phyloP scores from a whole-genome alignment of 2,113 vertebrate species.

The Charina bottae region DNA sequence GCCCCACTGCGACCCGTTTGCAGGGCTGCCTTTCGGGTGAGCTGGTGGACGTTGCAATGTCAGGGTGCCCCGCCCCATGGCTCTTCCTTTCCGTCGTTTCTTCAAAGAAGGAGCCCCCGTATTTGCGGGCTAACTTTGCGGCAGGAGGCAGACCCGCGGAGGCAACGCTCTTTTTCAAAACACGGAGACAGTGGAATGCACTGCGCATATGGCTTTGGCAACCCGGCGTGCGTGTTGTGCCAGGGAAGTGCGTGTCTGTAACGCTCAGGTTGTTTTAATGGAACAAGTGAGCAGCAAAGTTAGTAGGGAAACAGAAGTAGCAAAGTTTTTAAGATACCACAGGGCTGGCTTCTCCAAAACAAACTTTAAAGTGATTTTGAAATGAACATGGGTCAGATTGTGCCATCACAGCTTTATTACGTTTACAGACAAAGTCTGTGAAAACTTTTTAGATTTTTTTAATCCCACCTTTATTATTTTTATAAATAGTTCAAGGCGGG shows the following conservation, averaged over 20 bases:
- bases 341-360: background rate
- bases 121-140: background rate
- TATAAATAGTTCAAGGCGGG: too few species aligned
- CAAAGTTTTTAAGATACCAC: background rate
- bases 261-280: background rate
- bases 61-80: background rate
- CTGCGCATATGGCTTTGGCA: background rate
- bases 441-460: background rate
- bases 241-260: background rate
- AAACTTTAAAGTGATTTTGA: background rate
- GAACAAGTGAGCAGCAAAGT: background rate
- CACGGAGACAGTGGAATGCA: background rate
- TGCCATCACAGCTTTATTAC: background rate
- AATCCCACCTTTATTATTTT: too few species aligned
- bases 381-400: background rate
- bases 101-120: too few species aligned
- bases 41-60: background rate
- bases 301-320: background rate
- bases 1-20: background rate
- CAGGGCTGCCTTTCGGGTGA: background rate
- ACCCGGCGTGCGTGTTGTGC: too few species aligned
- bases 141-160: background rate
- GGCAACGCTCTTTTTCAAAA: background rate
- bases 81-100: background rate
- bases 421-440: background rate